Conservation (phyloP, 1,140 invertebrate species). For the Conopomorpha cramerella region DNA sequence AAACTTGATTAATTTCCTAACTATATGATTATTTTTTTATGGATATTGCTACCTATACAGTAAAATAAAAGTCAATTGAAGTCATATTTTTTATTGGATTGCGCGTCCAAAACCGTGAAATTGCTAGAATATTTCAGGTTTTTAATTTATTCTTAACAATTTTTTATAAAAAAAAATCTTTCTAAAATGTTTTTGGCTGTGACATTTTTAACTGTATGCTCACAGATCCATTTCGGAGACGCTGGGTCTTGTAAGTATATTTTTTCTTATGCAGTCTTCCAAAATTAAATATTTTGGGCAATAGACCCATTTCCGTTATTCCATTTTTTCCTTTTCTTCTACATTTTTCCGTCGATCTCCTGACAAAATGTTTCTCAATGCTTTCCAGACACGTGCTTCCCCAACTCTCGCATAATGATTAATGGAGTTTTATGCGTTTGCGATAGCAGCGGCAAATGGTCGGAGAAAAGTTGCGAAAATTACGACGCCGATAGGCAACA, state of each 20-base stretch:
- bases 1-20: too few relatives aligned
- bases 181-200: conserved; percentile 20
- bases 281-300: too few relatives aligned
- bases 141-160: conserved; percentile 6
- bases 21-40: too few relatives aligned
- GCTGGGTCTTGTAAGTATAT: conserved; percentile 19
- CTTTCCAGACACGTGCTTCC: conserved; percentile 22
- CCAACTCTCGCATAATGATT: conserved; percentile 23
- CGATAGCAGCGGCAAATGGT: conserved; percentile 20
- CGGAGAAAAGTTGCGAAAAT: conserved; percentile 17
- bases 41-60: too few relatives aligned
- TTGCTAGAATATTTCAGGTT: conserved; percentile 13
- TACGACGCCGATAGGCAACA: too few relatives aligned
- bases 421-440: conserved; percentile 28
- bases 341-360: conserved; percentile 2
- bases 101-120: conserved; percentile 14
- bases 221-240: conserved; percentile 12
- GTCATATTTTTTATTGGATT: conserved; percentile 12
- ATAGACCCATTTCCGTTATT: too few relatives aligned
- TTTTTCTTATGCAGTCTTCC: too few relatives aligned
- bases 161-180: conserved; percentile 5
- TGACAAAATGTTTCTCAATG: conserved; percentile 5
- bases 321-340: background rate
- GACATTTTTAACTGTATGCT: conserved; percentile 21
- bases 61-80: too few relatives aligned